phyloP scores from a whole-genome alignment of 2,113 vertebrate species.

The Bagarius yarrelli region DNA sequence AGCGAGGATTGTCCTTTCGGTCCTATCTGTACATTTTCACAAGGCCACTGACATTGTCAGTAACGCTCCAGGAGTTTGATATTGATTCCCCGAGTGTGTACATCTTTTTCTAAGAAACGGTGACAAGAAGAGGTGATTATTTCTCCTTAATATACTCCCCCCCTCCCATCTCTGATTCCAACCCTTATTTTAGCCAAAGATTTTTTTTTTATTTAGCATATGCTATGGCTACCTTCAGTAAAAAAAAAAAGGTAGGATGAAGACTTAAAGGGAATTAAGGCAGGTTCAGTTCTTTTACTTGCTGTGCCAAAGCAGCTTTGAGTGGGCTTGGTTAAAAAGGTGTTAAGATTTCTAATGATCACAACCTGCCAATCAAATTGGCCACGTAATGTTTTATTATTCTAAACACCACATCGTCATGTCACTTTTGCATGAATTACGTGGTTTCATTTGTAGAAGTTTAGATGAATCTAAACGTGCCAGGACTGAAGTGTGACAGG shows the following conservation, averaged over 20 bases:
- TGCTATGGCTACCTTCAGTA: slow-evolving; percentile 18
- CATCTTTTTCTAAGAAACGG: slow-evolving; percentile 62
- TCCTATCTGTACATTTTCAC: slow-evolving; percentile 66
- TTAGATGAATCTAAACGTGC: no score
- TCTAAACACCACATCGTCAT: background rate
- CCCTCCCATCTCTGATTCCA: slow-evolving; percentile 44
- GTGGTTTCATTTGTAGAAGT: background rate
- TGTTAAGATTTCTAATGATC: slow-evolving; percentile 40
- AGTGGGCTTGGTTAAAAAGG: slow-evolving; percentile 28
- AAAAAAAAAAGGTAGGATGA: slow-evolving; percentile 10
- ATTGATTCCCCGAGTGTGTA: slow-evolving; percentile 63
- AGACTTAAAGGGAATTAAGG: slow-evolving; percentile 8
- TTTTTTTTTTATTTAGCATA: slow-evolving; percentile 65
- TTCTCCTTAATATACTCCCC: slow-evolving; percentile 62
- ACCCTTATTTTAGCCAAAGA: slow-evolving; percentile 55
- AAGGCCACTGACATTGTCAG: slow-evolving; percentile 64
- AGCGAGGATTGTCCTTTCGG: slow-evolving; percentile 46
- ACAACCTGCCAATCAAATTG: slow-evolving; percentile 30
- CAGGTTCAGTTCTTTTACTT: slow-evolving; percentile 8
- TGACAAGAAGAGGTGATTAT: slow-evolving; percentile 63
- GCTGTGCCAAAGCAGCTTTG: slow-evolving; percentile 36
- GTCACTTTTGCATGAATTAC: background rate
- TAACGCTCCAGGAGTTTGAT: slow-evolving; percentile 46
- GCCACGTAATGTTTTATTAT: slow-evolving; percentile 8
- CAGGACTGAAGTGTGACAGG: no score